Evolutionary conservation across 2,113 vertebrate species (phyloP).

Genomic region (Paradoxurus hermaphroditus): DNA sequence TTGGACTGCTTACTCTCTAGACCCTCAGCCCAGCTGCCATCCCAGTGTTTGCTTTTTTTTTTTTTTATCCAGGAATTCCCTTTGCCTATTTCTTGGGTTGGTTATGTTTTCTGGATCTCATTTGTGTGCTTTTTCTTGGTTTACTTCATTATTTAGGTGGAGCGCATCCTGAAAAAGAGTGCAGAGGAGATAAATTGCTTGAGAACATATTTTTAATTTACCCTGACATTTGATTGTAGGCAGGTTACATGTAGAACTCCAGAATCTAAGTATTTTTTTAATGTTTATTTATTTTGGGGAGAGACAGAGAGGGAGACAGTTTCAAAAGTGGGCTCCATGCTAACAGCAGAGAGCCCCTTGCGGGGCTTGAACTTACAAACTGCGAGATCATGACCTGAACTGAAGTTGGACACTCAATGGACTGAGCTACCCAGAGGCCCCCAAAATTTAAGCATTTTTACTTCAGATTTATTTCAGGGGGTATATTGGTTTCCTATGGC

Average conservation of each 20-base stretch:
- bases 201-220: not conserved
- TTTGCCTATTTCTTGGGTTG: not conserved
- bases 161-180: not conserved
- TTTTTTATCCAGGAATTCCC: not conserved
- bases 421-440: too few relatives aligned
- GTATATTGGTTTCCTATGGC: not conserved
- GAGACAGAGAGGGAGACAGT: too few relatives aligned
- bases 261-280: not conserved
- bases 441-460: not conserved
- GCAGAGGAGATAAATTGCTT: not conserved
- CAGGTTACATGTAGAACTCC: not conserved
- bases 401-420: too few relatives aligned
- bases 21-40: not conserved
- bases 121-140: not conserved
- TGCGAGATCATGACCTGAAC: too few relatives aligned
- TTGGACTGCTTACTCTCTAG: not conserved
- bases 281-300: too few relatives aligned
- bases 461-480: not conserved
- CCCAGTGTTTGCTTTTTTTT: not conserved
- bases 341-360: too few relatives aligned
- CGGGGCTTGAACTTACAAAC: too few relatives aligned
- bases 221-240: not conserved
- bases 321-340: too few relatives aligned
- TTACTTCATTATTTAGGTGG: not conserved
- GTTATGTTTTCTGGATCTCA: not conserved